Evolutionary conservation across 2,797 vertebrate species (phyloP), one percentile per base, ranked within the genome.

Genomic region (Kryptolebias ocellatus): DNA sequence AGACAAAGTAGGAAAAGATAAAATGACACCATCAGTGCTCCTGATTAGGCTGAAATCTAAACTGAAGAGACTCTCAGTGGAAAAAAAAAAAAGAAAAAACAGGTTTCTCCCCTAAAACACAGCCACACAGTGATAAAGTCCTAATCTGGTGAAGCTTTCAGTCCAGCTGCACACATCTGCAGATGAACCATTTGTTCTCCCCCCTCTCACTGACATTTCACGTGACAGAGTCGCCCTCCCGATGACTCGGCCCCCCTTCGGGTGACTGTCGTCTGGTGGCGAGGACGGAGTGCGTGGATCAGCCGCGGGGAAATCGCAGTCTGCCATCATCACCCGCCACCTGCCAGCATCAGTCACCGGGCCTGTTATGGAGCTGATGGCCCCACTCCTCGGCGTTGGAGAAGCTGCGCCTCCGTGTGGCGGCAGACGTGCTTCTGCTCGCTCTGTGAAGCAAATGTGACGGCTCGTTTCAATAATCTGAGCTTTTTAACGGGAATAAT

Each of bases 391-490:
- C 20, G 56, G 84, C 63, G 78, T 63, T 27, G 58, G 84, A 65
- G 78, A 87, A 87, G 90, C 78, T 67, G 75, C 53, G 84, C 87
- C 90, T 81, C 85, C 86, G 44, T 75, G 86, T 90, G 90, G 86
- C 69, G 29, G 56, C 59, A 80, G 57, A 39, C 20, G 20, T 24
- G 20, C 20, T 24, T 24, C 20, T 47, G 20, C 20, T 24, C 20
- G 20, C 20, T 24, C 20, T 24, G 20, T 24, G 20, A 24, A 24
- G 20, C 20, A 24, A 24, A 24, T 24, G 20, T 24, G 2, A 24
- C 20, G 20, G 20, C 20, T 24, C 20, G 20, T 24, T 24, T 24
- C 20, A 24, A 24, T 24, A 24, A 24, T 24, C 20, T 1, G 20
- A 24, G 20, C 20, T 24, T 24, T 24, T 24, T 24, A 24, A 24